Evolutionary conservation across 2,888 invertebrate species (phyloP), one percentile per base, ranked within the genome.

Genomic region (Bombylius discolor): DNA sequence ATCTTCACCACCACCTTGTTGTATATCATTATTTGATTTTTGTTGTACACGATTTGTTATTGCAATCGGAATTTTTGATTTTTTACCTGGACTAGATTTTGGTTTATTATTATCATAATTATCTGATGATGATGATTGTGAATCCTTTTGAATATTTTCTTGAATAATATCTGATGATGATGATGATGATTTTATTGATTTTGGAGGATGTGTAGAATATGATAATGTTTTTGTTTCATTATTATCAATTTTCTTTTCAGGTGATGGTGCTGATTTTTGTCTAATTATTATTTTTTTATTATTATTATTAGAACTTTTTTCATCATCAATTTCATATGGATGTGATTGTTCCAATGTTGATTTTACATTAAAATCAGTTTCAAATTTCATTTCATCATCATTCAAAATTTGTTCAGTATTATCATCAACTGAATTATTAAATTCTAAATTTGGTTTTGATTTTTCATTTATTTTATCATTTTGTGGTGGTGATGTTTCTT

Each of bases 1-100:
- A 61, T 73, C 73, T n/a, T 73, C 73, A 4, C 73, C 73, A 13
- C 73, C 73, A 13, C 73, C 73, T 12, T 72, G 72, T 56, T 73
- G 72, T 55, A 70, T 70, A 12, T 68, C 63, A 11, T 68, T 63
- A 54, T 55, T 57, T 13, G 13, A 56, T 66, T 66, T 57, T 42
- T 61, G 59, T 13, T 64, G 58, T 7, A 62, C 59, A 23, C 71
- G 66, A 9, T 66, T 66, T 0, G 67, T 63, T 49, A 70, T 71
- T 0, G 60, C 56, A 32, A 73, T 66, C 7, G 74, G 74, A 56
- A 74, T 74, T 60, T 74, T 74, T 0, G 74, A 74, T 62, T 74
- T 74, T 51, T 70, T 72, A 4, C 69, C 67, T n/a, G 70, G 74
- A 61, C 70, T 75, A 49, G 67, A 65, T 56, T 73, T 63, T 47